These are phyloP conservation scores for Cetoscarus ocellatus DNA, from an alignment of 2,797 vertebrate genomes.

Conservation along the genomic window DNA sequence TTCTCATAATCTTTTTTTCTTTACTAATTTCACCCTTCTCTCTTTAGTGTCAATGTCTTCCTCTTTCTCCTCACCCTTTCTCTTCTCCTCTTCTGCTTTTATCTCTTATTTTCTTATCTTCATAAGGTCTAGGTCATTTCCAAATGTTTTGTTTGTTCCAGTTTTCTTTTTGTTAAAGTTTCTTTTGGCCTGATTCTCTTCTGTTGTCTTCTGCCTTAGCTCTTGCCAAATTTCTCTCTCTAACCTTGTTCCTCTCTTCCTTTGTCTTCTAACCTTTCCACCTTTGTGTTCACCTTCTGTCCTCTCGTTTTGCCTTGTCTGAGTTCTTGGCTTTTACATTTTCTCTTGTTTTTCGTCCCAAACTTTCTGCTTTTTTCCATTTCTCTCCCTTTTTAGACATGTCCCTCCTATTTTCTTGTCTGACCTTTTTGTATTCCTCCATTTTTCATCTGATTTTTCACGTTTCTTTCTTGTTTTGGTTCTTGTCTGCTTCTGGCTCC, in stretches of 20 bases:
- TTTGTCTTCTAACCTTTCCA: neutral
- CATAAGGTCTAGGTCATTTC: neutral
- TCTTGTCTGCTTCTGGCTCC: neutral
- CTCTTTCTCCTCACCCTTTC: too few relatives aligned
- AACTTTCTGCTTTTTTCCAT: too few relatives aligned
- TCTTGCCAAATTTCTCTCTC: neutral
- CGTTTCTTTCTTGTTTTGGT: neutral
- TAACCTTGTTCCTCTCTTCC: neutral
- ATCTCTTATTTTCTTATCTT: neutral
- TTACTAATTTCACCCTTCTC: neutral
- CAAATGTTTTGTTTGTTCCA: neutral
- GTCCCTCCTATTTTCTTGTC: too few relatives aligned
- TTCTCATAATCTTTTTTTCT: neutral
- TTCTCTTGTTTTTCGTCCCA: neutral
- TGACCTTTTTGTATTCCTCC: too few relatives aligned
- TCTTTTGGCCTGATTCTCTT: neutral
- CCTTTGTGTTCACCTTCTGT: neutral
- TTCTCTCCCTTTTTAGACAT: too few relatives aligned
- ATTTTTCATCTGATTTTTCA: too few relatives aligned
- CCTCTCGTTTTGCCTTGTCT: neutral
- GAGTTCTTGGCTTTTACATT: neutral
- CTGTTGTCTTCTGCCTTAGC: neutral
- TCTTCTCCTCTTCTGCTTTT: too few relatives aligned
- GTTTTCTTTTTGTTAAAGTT: neutral
- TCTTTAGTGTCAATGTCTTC: constrained; percentile 11